Evolutionary conservation across 1,140 invertebrate species (phyloP), one percentile per base, ranked within the genome.

Genomic region (Drosophila yakuba): DNA sequence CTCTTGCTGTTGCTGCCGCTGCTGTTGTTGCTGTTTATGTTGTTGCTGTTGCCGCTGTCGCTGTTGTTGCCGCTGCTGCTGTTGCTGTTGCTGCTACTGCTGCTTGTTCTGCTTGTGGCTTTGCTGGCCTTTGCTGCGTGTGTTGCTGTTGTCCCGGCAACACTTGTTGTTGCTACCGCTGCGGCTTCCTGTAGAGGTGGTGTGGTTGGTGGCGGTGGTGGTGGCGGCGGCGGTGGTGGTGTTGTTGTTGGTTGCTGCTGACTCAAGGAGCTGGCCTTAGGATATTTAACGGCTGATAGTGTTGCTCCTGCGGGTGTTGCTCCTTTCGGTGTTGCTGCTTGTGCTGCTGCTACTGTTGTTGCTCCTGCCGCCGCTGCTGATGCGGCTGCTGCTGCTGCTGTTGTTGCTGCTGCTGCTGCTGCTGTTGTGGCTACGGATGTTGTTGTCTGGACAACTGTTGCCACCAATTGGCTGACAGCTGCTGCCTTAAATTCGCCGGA

Each of bases 231-330:
- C 23, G 50, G 56, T 17, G 74, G 60, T 36, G 66, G 50, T 39
- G 62, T 45, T 56, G 39, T 73, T 48, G 39, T 63, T 58, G 63
- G 39, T 63, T 58, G 63, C 28, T 56, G 48, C 54, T 58, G 68
- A 58, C 54, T 72, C 67, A 77, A 68, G 58, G 55, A 75, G 52
- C 93, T 99, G 25, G 28, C 48, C 48, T 51, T 51, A 28, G 48
- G 48, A 35, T 35, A 35, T 51, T n/a, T 35, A 57, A 54, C 32
- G 63, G 38, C 28, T 41, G 47, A 12, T 52, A 39, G n/a, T 59
- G 47, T 20, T 66, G 60, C 43, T 71, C 32, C 41, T 57, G 47
- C 14, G 57, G 61, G 11, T 66, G 57, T 50, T 36, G 67, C 54
- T 72, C 56, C 41, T 66, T 56, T 32, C 28, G 52, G 8, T 69